Conservation (phyloP, 2,113 vertebrate genomes). For the Aldabrachelys gigantea region DNA sequence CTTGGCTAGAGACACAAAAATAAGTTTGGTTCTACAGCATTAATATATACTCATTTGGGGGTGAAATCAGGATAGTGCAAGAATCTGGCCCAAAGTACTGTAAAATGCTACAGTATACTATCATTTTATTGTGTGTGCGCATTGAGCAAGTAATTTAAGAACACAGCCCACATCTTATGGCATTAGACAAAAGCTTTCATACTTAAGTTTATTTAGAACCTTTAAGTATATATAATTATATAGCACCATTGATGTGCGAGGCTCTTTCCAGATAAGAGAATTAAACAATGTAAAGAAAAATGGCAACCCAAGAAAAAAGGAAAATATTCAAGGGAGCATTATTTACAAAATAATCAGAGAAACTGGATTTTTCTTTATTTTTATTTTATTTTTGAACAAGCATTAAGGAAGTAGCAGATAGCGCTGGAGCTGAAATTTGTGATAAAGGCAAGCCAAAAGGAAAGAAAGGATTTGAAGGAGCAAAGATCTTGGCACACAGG, state of each 20-base stretch:
- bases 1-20: slow-evolving; percentile 23
- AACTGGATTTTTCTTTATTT: neutral
- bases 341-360: neutral
- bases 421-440: neutral
- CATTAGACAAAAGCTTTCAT: neutral
- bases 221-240: neutral
- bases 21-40: slow-evolving; percentile 2
- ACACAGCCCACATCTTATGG: neutral
- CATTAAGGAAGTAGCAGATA: neutral
- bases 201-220: neutral
- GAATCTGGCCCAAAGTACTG: neutral
- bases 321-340: neutral
- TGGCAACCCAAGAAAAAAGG: neutral
- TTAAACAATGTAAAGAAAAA: neutral
- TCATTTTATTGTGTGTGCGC: neutral
- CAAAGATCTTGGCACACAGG: neutral
- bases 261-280: slow-evolving; percentile 17
- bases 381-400: neutral
- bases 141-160: slow-evolving; percentile 8
- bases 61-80: neutral
- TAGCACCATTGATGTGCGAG: accelerated
- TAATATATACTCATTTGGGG: neutral
- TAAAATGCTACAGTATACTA: neutral
- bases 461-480: neutral
- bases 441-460: neutral